Conservation (phyloP, 2,113 vertebrate genomes). For the Anhinga rufa region DNA sequence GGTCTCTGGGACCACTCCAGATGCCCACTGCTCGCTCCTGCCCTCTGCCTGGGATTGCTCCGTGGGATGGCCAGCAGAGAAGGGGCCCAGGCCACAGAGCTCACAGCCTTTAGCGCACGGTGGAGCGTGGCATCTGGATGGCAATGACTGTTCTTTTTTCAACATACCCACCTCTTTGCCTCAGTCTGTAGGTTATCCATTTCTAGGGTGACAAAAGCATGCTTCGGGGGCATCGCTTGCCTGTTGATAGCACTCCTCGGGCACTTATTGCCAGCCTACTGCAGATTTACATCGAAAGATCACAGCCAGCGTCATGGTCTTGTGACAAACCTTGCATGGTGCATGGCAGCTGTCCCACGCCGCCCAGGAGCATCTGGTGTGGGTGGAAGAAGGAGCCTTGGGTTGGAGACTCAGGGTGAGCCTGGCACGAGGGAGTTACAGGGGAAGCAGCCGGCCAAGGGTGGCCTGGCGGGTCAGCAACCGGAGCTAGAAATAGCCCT, state of each 20-base stretch:
- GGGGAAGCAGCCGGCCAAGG: not conserved
- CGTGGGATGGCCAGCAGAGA: not conserved
- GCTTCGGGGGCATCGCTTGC: not conserved
- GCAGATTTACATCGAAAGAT: not conserved
- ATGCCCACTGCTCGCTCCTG: not conserved
- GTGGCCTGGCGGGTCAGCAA: not conserved
- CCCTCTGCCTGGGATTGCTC: not conserved
- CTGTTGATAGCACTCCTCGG: not conserved
- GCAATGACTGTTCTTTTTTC: not conserved
- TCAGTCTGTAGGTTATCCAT: not conserved
- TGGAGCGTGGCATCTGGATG: fast-evolving
- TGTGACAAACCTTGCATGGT: not conserved
- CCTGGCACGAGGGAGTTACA: not conserved
- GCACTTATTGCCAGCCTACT: not conserved
- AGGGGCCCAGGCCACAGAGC: not conserved
- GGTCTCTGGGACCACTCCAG: not conserved
- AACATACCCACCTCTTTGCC: not conserved
- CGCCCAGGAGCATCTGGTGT: not conserved
- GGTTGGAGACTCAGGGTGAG: not conserved
- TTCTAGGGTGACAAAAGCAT: not conserved
- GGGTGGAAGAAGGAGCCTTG: not conserved
- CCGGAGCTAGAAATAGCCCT: not conserved
- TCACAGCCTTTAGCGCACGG: not conserved
- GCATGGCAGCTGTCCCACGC: fast-evolving
- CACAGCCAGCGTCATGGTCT: fast-evolving